These are phyloP conservation scores for Antechinus stuartii DNA, from an alignment of 2,113 vertebrate genomes.

Conservation along the genomic window DNA sequence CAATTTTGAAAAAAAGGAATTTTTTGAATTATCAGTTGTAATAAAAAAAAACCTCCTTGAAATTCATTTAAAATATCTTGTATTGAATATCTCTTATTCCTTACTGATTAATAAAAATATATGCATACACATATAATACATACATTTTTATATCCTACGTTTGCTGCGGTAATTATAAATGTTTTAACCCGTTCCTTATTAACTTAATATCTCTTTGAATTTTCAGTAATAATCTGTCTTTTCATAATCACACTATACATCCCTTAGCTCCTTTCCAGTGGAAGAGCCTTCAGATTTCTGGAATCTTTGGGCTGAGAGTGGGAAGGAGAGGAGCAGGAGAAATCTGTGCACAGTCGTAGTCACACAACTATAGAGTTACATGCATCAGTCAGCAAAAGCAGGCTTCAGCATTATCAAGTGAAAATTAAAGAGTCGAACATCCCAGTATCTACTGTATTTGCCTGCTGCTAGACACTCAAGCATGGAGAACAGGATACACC, in stretches of 20 bases:
- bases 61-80: conserved; percentile 41
- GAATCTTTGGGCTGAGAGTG: conserved; percentile 64
- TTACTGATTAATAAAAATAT: neutral
- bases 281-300: conserved; percentile 40
- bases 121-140: neutral
- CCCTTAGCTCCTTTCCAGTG: conserved; percentile 41
- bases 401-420: conserved; percentile 82
- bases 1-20: neutral
- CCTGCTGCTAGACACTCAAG: conserved; percentile 92
- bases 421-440: conserved; percentile 88
- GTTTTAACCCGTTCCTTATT: conserved; percentile 37
- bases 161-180: conserved; percentile 58
- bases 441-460: conserved; percentile 87
- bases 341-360: conserved; percentile 80
- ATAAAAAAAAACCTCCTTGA: neutral
- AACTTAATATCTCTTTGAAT: conserved; percentile 39
- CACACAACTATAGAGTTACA: conserved; percentile 81
- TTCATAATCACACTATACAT: conserved; percentile 36
- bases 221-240: conserved; percentile 55
- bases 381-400: conserved; percentile 82
- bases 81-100: conserved; percentile 31
- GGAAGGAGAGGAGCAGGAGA: conserved; percentile 38
- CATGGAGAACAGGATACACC: conserved; percentile 99
- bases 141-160: conserved; percentile 20
- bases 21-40: neutral